Base-by-base conservation (phyloP, 2,113 vertebrate genomes). In the Colossoma macropomum region DNA sequence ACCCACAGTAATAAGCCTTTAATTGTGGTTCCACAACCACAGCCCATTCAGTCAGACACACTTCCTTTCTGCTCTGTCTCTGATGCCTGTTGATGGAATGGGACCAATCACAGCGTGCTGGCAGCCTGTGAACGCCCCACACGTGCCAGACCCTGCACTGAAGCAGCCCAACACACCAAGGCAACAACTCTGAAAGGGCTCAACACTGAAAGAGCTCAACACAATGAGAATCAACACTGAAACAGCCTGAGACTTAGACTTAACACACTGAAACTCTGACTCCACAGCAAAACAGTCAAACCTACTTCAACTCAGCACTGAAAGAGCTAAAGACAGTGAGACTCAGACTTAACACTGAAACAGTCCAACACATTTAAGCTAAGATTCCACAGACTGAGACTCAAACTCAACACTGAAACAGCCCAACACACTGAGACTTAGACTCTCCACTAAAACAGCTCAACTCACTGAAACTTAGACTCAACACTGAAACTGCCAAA, bases 11-110 rank as follows among this genome's bases (percentile, higher is more conserved):
- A 34, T 72, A 73, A 30, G 59, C 70, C 86, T 87, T 81, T 84
- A 84, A 84, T 81, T 87, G 82, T 82, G 86, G 86, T 79, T 87
- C 27, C 65, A 65, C 34, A 84, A 75, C 79, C 75, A 34, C 82
- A 74, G 82, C 80, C 72, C 69, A 77, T 84, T 45, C 60, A 84
- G 82, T 77, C 68, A 81, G 73, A 78, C 32, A 32, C 71, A 72
- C 75, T 84, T 84, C 85, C 66, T 84, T 83, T 81, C 45, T 50
- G 77, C 45, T 28, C 62, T 60, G 66, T 52, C 65, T 80, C 32
- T 79, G 45, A 79, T 72, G n/a, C 19, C 66, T 38, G 13, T 13
- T 12, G 27, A 72, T 80, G 70, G 25, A 52, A 21, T 54, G 50
- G 60, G 65, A 78, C n/a, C 8, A 82, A 68, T 72, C 59, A 45